Conservation (phyloP, 2,113 vertebrate species). For the Cariama cristata region DNA sequence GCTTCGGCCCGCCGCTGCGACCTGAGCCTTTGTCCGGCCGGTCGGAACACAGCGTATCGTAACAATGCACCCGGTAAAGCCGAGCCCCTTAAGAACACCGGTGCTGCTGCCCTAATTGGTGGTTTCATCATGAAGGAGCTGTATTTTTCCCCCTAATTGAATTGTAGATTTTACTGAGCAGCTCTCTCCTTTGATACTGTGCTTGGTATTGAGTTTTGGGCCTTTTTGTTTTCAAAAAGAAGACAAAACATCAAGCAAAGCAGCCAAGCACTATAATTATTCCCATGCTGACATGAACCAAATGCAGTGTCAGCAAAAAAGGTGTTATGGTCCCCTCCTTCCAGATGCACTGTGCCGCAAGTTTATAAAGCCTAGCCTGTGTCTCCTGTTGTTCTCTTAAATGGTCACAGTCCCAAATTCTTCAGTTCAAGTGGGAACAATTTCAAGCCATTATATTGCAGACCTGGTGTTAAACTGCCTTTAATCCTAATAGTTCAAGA, state of each 20-base stretch:
- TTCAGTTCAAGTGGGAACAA: background rate
- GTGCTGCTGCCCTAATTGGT: fast-evolving
- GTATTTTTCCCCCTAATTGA: fast-evolving
- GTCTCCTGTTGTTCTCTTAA: background rate
- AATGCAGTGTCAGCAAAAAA: background rate
- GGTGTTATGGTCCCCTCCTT: background rate
- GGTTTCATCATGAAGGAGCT: fast-evolving
- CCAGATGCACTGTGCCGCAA: fast-evolving
- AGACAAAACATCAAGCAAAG: fast-evolving
- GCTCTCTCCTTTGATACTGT: background rate
- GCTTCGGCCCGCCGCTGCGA: background rate
- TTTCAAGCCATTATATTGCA: background rate
- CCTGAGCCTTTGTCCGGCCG: background rate
- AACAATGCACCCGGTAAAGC: fast-evolving
- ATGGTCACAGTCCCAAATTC: background rate
- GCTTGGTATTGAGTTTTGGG: fast-evolving
- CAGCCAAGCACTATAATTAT: fast-evolving
- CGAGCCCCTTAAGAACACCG: fast-evolving
- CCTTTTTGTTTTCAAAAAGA: background rate
- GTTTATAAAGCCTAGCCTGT: background rate
- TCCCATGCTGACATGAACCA: background rate
- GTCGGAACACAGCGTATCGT: fast-evolving
- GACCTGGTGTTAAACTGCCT: background rate
- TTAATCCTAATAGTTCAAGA: background rate
- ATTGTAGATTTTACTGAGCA: fast-evolving